phyloP scores from a whole-genome alignment of 1,140 invertebrate genomes.

The Littorina saxatilis region DNA sequence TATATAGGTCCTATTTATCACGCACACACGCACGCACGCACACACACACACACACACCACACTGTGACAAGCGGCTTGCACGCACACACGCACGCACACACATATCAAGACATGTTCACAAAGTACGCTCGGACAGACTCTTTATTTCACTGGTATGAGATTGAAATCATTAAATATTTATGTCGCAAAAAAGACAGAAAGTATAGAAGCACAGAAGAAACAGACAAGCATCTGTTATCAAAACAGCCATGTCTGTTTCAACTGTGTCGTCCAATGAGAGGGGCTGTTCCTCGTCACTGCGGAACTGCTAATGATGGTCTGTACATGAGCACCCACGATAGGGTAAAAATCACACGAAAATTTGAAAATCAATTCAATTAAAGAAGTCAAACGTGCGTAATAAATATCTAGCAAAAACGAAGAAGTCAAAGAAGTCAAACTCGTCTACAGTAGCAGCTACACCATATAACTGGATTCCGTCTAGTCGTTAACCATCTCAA shows the following conservation, averaged over 20 bases:
- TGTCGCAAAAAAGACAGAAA: slow-evolving; percentile 10
- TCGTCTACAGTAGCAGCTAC: slow-evolving; percentile 1
- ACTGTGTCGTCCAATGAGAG: slow-evolving; percentile 37
- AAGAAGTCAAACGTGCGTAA: slow-evolving; percentile 22
- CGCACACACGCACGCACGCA: too few relatives aligned
- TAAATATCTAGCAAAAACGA: slow-evolving; percentile 31
- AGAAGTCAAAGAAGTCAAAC: slow-evolving; percentile 27
- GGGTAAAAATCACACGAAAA: slow-evolving; percentile 26
- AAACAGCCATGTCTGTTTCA: slow-evolving; percentile 18
- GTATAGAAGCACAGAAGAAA: slow-evolving; percentile 21
- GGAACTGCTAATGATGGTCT: slow-evolving; percentile 30
- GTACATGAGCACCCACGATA: slow-evolving; percentile 11
- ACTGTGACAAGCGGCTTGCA: too few relatives aligned
- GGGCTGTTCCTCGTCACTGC: slow-evolving; percentile 26
- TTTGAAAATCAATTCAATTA: background rate
- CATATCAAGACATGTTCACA: background rate
- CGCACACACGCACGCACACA: background rate
- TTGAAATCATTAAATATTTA: slow-evolving; percentile 31
- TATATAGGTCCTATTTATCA: too few relatives aligned
- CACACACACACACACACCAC: too few relatives aligned
- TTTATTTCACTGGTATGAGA: slow-evolving; percentile 39
- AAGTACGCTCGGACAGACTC: slow-evolving; percentile 33
- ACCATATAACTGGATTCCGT: background rate
- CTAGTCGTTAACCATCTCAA: slow-evolving; percentile 20
- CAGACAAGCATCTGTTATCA: background rate